These are phyloP conservation scores for Chymomyza fuscimana DNA, from an alignment of 2,888 invertebrate species.

Conservation along the genomic window DNA sequence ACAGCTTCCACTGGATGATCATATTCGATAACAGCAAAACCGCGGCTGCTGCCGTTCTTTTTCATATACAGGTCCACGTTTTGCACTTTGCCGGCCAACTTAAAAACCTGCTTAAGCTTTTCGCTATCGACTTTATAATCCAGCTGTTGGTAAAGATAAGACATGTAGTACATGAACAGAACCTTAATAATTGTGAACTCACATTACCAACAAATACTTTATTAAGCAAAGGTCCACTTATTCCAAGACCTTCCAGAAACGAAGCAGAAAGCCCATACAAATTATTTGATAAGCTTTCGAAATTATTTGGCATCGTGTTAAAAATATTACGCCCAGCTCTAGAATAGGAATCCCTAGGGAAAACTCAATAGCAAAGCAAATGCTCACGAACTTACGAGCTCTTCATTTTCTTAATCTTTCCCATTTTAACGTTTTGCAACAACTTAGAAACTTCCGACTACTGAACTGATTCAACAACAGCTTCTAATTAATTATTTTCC, in stretches of 20 bases:
- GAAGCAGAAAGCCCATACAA: conserved; percentile 96
- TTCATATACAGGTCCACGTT: conserved; percentile 94
- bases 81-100: conserved; percentile 96
- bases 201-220: conserved; percentile 99
- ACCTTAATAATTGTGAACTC: conserved; percentile 80
- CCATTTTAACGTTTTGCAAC: background rate
- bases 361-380: background rate
- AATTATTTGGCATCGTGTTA: conserved; percentile 80
- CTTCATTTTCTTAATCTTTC: background rate
- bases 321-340: conserved; percentile 80
- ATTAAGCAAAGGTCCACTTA: conserved; percentile 95
- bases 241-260: conserved; percentile 95
- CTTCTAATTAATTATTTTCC: background rate
- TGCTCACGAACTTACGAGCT: too few species aligned
- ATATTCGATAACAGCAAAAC: conserved; percentile 96
- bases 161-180: background rate
- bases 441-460: background rate
- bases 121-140: conserved; percentile 97
- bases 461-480: background rate
- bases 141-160: conserved; percentile 82
- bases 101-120: conserved; percentile 97
- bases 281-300: conserved; percentile 82
- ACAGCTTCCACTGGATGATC: conserved; percentile 99
- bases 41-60: conserved; percentile 97
- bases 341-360: conserved; percentile 70